Evolutionary conservation across 2,113 vertebrate species (phyloP), one percentile per base, ranked within the genome.

Genomic region (Cyprinodon variegatus): DNA sequence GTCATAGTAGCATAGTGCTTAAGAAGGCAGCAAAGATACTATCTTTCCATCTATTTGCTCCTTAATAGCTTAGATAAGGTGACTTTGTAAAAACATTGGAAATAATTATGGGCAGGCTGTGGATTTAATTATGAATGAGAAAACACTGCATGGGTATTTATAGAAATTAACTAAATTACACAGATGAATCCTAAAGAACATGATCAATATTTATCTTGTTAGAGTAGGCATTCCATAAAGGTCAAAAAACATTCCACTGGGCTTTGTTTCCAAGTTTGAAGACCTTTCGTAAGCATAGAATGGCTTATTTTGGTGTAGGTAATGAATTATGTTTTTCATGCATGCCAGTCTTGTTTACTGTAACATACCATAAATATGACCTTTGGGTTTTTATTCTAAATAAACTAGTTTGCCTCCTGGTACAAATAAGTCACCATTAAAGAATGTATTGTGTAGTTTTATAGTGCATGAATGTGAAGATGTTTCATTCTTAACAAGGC

Each of bases 1-100:
- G 46, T 40, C 46, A 83, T 41, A 37, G 74, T 84, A 73, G 69
- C 68, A 74, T 61, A 60, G 65, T 45, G 70, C 78, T 46, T 64
- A 38, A 64, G 48, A 74, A 70, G 59, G 36, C 57, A 1, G 2
- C 3, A 62, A 78, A 8, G 72, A 78, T 79, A 83, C 71, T 63
- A 70, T 72, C 68, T 68, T 71, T 45, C 63, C 15, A 8, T 17
- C 50, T 61, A 46, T 38, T 37, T 4, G 40, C 50, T 29, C 15
- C 53, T 74, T 75, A 8, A 2, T 3, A 2, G 29, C 41, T 4
- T 2, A 71, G 74, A 76, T 74, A 15, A 72, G 82, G 48, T 41
- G 0, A 41, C 65, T 72, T 68, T 60, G 15, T 22, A 50, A 83
- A 29, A 65, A 74, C 70, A 67, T 50, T 36, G 50, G 61, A 81